Conservation (phyloP, 2,888 invertebrate genomes). For the Rhaphigaster nebulosa region DNA sequence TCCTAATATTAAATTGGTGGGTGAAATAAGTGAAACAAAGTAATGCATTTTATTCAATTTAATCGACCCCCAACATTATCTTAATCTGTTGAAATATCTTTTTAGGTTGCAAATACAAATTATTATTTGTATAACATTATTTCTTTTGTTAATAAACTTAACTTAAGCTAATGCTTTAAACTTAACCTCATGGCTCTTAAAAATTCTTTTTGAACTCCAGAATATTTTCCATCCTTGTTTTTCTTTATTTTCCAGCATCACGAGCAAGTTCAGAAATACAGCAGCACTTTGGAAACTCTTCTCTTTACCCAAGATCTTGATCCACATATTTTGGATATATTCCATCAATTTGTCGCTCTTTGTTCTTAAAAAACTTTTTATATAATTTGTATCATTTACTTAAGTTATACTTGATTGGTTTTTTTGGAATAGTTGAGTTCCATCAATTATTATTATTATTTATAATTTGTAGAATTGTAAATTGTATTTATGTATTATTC, state of each 20-base stretch:
- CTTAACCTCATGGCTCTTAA: too few species aligned
- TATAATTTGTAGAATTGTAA: slow-evolving; percentile 17
- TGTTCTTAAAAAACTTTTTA: slow-evolving; percentile 73
- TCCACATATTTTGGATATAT: slow-evolving; percentile 94
- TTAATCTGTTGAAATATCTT: too few species aligned
- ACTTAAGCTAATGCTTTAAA: too few species aligned
- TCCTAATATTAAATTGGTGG: too few species aligned
- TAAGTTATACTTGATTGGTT: not conserved
- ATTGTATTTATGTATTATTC: slow-evolving; percentile 48
- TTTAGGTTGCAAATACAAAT: too few species aligned
- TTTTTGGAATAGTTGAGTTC: slow-evolving; percentile 4
- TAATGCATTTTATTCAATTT: too few species aligned
- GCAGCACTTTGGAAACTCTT: slow-evolving; percentile 92
- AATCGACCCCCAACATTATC: too few species aligned
- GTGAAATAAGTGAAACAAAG: too few species aligned
- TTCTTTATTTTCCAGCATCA: slow-evolving; percentile 82
- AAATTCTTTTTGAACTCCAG: too few species aligned
- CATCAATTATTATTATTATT: not conserved
- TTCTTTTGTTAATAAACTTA: too few species aligned
- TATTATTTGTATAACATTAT: too few species aligned
- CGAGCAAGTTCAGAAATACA: slow-evolving; percentile 97
- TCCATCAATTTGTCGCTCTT: slow-evolving; percentile 96
- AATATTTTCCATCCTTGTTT: too few species aligned
- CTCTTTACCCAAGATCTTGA: slow-evolving; percentile 97
- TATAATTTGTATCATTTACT: not conserved